Conservation (phyloP, 2,113 vertebrate species). For the Boleophthalmus pectinirostris region DNA sequence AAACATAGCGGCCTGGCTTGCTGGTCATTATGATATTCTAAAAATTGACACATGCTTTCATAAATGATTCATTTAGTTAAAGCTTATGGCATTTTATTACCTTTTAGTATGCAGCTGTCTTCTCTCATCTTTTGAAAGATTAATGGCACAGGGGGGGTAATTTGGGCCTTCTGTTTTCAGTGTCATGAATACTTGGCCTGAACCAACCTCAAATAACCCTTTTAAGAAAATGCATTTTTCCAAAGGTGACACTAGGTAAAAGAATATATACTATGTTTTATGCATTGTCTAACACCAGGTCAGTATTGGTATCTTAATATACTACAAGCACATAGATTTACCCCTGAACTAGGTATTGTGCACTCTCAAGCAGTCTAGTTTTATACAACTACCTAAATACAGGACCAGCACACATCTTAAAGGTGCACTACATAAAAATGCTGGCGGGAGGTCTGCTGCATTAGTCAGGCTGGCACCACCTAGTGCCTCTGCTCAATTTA, state of each 20-base stretch:
- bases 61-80: slow-evolving; percentile 41
- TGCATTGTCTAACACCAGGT: too few species aligned
- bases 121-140: slow-evolving; percentile 28
- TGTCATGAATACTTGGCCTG: neutral
- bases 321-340: too few species aligned
- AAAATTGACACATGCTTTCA: slow-evolving; percentile 7
- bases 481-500: too few species aligned
- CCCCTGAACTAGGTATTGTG: too few species aligned
- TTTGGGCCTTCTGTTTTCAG: slow-evolving; percentile 12
- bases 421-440: too few species aligned
- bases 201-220: neutral
- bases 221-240: neutral
- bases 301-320: too few species aligned
- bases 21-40: slow-evolving; percentile 10
- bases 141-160: slow-evolving; percentile 15
- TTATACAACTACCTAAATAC: too few species aligned
- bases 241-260: neutral
- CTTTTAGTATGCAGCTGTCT: slow-evolving; percentile 40
- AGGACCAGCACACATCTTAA: too few species aligned
- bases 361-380: too few species aligned
- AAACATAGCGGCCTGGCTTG: slow-evolving; percentile 13
- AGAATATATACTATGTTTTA: too few species aligned
- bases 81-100: slow-evolving; percentile 47
- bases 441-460: too few species aligned
- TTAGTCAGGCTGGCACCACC: too few species aligned